Percentiles rank a stretch among this genome's conserved stretches.
Evolutionary conservation across 2,797 vertebrate genomes (phyloP).

Genomic region (Rhinophrynus dorsalis): DNA sequence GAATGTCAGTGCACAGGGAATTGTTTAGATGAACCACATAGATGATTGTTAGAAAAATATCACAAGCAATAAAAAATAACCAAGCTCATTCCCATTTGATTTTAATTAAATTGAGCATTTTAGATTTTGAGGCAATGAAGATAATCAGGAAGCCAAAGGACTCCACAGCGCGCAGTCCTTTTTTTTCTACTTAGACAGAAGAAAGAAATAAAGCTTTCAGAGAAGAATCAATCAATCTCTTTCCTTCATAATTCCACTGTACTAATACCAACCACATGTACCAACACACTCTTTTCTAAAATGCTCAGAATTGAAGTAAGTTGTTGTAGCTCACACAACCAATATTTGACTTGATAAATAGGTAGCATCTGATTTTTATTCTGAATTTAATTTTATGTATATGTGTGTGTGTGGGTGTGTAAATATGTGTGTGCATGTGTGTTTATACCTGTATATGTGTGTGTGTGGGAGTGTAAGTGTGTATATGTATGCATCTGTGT

Average conservation of each 20-base stretch:
- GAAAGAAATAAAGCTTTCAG: neutral
- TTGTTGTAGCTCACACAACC: too few relatives aligned
- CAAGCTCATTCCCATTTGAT: slow-evolving; percentile 55
- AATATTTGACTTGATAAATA: too few relatives aligned
- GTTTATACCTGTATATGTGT: too few relatives aligned
- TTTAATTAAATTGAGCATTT: slow-evolving; percentile 50
- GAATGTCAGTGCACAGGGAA: slow-evolving; percentile 69
- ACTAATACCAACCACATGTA: neutral
- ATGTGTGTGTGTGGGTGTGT: too few relatives aligned
- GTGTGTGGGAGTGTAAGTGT: too few relatives aligned
- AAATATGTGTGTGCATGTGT: too few relatives aligned
- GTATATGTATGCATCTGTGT: too few relatives aligned
- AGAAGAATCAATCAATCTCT: neutral
- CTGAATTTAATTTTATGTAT: neutral
- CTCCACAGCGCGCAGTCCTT: neutral
- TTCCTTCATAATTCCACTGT: neutral
- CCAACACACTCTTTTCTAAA: neutral
- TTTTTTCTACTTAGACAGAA: neutral
- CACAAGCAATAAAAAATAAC: slow-evolving; percentile 60
- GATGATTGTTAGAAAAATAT: slow-evolving; percentile 62
- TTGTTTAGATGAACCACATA: slow-evolving; percentile 64
- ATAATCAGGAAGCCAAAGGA: neutral
- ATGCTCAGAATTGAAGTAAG: neutral
- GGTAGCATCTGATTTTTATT: too few relatives aligned
- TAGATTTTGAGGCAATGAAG: neutral